Conservation (phyloP, 2,113 vertebrate genomes). For the Nannospalax galili region DNA sequence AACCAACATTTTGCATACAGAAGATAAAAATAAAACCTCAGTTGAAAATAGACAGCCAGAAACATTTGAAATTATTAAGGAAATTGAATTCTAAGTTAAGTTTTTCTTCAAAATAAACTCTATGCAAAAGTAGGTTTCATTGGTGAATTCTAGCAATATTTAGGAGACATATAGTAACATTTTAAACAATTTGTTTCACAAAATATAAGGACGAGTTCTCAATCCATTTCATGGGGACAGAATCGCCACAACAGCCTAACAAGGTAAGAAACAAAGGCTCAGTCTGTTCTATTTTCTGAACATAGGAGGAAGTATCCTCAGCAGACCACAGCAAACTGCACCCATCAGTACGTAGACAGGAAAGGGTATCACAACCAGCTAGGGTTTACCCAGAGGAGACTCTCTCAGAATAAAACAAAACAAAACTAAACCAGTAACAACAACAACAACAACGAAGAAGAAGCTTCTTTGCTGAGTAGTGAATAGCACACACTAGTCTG, state of each 20-base stretch:
- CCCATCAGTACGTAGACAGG: not conserved
- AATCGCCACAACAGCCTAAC: not conserved
- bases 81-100: constrained; percentile 1
- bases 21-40: not conserved
- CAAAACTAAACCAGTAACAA: not conserved
- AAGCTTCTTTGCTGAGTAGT: no score
- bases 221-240: not conserved
- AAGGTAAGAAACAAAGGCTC: not conserved
- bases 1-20: not conserved
- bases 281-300: not conserved
- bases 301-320: not conserved
- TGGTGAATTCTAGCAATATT: not conserved
- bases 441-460: not conserved
- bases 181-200: not conserved
- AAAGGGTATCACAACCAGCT: not conserved
- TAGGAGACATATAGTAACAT: not conserved
- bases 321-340: not conserved
- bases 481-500: no score
- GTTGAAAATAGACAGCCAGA: not conserved
- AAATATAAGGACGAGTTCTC: not conserved
- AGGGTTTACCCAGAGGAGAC: not conserved
- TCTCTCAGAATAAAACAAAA: not conserved
- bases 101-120: not conserved
- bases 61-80: not conserved
- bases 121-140: not conserved